These are phyloP conservation scores for Harpagoxenus sublaevis DNA, from an alignment of 2,888 invertebrate genomes.

Conservation along the genomic window DNA sequence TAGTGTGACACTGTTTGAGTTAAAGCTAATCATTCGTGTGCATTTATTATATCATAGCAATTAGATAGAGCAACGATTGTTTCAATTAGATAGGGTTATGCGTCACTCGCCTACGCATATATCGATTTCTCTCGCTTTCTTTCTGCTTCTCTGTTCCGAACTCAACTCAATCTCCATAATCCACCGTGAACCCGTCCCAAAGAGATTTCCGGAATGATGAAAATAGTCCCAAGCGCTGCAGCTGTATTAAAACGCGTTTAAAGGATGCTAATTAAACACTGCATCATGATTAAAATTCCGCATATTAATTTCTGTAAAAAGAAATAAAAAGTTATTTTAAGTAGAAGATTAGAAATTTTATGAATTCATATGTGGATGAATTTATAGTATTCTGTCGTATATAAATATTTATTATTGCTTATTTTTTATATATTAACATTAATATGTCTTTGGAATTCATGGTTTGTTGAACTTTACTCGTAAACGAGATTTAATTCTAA, in stretches of 20 bases:
- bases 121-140: conserved; percentile 39
- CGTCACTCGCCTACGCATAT: neutral
- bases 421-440: neutral
- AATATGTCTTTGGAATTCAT: neutral
- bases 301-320: conserved; percentile 2
- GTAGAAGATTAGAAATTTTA: neutral
- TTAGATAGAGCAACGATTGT: conserved; percentile 44
- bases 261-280: neutral
- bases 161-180: conserved; percentile 38
- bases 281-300: neutral
- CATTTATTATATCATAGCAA: neutral
- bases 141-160: conserved; percentile 3
- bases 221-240: neutral
- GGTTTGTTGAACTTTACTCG: neutral
- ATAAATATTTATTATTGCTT: neutral
- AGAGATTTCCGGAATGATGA: conserved; percentile 1
- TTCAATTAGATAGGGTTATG: conserved; percentile 61
- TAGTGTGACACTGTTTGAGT: neutral
- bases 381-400: too few relatives aligned
- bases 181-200: conserved; percentile 7
- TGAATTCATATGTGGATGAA: neutral
- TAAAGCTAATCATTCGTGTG: neutral
- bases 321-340: neutral
- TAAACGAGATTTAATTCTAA: conserved; percentile 19
- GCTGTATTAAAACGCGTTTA: conserved; percentile 20